Evolutionary conservation across 2,888 invertebrate genomes (phyloP).

Genomic region (Phyllotreta striolata): DNA sequence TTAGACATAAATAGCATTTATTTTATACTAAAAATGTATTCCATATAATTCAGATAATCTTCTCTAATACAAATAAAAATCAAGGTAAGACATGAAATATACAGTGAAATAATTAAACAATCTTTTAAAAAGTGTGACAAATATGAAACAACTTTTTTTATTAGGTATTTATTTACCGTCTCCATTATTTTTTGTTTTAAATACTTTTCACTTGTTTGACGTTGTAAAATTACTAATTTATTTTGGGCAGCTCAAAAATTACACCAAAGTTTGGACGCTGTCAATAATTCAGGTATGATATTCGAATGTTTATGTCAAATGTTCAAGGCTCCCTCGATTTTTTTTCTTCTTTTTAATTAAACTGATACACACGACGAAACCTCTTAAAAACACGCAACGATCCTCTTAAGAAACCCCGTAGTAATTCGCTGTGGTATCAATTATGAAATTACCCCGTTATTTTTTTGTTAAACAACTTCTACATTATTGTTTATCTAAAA

Average conservation of each 20-base stretch:
- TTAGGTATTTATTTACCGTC: background rate
- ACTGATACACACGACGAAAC: constrained; percentile 1
- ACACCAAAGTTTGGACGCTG: constrained; percentile 73
- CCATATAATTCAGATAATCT: no score
- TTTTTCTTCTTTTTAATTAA: background rate
- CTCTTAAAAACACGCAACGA: no score
- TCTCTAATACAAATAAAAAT: no score
- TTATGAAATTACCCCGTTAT: constrained; percentile 1
- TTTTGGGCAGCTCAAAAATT: constrained; percentile 65
- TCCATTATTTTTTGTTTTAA: constrained; percentile 1
- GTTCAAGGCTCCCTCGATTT: constrained; percentile 33
- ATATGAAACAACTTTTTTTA: no score
- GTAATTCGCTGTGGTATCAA: background rate
- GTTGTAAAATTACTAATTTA: constrained; percentile 49
- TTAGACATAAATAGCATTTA: no score
- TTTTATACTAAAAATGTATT: no score
- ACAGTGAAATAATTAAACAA: no score
- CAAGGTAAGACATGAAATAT: no score
- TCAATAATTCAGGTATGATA: constrained; percentile 70
- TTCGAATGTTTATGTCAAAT: constrained; percentile 39
- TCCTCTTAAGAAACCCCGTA: no score
- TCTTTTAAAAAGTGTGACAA: no score
- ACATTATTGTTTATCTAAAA: constrained; percentile 16
- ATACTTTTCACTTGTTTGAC: background rate
- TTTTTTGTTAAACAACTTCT: constrained; percentile 4